phyloP scores from a whole-genome alignment of 2,797 vertebrate species.

The Syngnathus rostellatus region DNA sequence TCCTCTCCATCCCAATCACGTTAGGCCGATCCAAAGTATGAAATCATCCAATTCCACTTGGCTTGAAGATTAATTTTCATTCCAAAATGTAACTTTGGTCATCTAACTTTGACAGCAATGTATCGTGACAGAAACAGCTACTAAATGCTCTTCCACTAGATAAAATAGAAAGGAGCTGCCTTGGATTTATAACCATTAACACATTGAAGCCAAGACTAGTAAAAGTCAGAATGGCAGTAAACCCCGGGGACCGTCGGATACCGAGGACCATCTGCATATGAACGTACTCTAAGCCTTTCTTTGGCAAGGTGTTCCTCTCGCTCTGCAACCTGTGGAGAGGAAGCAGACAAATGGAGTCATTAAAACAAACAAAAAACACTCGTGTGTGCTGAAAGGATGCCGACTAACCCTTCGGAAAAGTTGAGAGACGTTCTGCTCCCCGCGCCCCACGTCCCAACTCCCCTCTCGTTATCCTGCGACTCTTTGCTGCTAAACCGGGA shows the following conservation, averaged over 20 bases:
- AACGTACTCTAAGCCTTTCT: slow-evolving; percentile 90
- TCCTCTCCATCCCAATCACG: neutral
- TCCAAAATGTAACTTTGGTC: too few relatives aligned
- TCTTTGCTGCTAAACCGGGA: slow-evolving; percentile 42
- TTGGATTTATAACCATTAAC: neutral
- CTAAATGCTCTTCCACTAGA: neutral
- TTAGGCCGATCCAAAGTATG: neutral
- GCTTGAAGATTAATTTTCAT: neutral
- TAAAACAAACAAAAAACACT: neutral
- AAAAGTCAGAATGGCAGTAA: neutral
- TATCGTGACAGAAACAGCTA: neutral
- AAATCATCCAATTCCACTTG: neutral
- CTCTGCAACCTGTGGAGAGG: slow-evolving; percentile 72
- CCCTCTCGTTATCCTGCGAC: slow-evolving; percentile 54
- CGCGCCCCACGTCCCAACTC: slow-evolving; percentile 77
- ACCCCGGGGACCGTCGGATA: neutral
- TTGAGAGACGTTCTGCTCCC: slow-evolving; percentile 76
- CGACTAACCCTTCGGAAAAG: slow-evolving; percentile 72
- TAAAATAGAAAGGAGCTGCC: neutral
- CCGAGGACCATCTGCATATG: neutral
- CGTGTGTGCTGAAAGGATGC: neutral
- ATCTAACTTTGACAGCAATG: neutral
- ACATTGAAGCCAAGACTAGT: neutral
- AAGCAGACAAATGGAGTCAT: slow-evolving; percentile 5
- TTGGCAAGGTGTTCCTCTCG: slow-evolving; percentile 89